A percentile compares a stretch with the other conserved stretches of the same genome.
Conservation (phyloP, 2,797 vertebrate species). For the Phoxinus dragarum region DNA sequence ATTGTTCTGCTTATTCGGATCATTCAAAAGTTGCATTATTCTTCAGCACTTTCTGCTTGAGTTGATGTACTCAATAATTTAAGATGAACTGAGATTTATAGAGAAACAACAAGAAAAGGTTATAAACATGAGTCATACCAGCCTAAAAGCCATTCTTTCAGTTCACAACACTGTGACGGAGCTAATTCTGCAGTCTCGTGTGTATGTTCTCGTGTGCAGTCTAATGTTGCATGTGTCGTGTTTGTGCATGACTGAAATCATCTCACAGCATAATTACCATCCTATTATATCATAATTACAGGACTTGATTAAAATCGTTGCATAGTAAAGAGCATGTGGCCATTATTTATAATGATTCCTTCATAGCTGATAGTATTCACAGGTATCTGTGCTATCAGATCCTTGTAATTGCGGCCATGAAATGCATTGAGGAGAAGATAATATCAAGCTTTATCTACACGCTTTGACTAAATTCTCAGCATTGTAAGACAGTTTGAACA, state of each 20-base stretch:
- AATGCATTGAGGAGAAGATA: constrained; percentile 23
- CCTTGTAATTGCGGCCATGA: constrained; percentile 10
- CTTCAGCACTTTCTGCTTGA: constrained; percentile 41
- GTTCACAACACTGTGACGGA: constrained; percentile 1
- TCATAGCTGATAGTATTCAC: constrained; percentile 35
- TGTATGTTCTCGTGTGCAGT: background rate
- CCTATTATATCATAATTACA: constrained; percentile 57
- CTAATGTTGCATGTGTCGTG: background rate
- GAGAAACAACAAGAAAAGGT: constrained; percentile 57
- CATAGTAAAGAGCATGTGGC: constrained; percentile 34
- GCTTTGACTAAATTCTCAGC: background rate
- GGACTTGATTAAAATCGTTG: constrained; percentile 49
- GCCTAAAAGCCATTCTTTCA: constrained; percentile 39
- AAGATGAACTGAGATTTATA: constrained; percentile 63
- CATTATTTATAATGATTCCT: constrained; percentile 48
- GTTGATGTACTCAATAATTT: constrained; percentile 63
- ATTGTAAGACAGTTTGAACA: constrained; percentile 13
- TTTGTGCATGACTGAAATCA: constrained; percentile 34
- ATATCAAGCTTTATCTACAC: constrained; percentile 9
- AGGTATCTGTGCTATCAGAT: constrained; percentile 42
- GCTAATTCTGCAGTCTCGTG: constrained; percentile 2
- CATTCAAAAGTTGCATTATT: constrained; percentile 5
- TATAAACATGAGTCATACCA: constrained; percentile 48
- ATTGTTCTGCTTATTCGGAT: background rate
- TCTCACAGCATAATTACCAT: constrained; percentile 54